phyloP scores from a whole-genome alignment of 2,888 invertebrate genomes.

The Euzophera pinguis region DNA sequence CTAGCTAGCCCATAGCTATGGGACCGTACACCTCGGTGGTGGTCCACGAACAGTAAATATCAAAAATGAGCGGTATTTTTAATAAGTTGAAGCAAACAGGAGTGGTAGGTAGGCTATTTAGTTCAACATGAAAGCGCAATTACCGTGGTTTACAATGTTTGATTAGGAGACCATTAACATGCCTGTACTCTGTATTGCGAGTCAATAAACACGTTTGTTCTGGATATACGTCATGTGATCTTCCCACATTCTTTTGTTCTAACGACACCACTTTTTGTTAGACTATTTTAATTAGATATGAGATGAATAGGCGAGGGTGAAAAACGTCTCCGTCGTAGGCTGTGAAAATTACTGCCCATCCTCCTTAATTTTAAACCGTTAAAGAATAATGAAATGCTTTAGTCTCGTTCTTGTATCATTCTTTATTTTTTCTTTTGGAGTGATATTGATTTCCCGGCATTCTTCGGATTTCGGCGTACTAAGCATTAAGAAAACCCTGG shows the following conservation, averaged over 20 bases:
- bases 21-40: too few relatives aligned
- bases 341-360: neutral
- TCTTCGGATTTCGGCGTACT: too few relatives aligned
- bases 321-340: neutral
- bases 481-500: too few relatives aligned
- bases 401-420: too few relatives aligned
- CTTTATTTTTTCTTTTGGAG: too few relatives aligned
- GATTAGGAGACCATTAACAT: conserved; percentile 16
- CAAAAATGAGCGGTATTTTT: conserved; percentile 27
- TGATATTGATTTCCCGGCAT: too few relatives aligned
- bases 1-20: neutral
- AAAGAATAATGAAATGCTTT: too few relatives aligned
- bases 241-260: conserved; percentile 11
- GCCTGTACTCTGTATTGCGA: conserved; percentile 1
- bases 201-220: conserved; percentile 19
- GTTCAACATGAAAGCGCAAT: conserved; percentile 22
- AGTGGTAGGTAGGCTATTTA: conserved; percentile 7
- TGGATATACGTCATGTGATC: conserved; percentile 3
- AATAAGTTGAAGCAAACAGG: conserved; percentile 8
- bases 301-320: neutral
- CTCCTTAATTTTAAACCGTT: too few relatives aligned
- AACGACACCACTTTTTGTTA: conserved; percentile 2
- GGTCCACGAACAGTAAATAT: conserved; percentile 34
- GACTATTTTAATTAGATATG: conserved; percentile 2
- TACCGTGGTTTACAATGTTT: conserved; percentile 18